These are phyloP conservation scores for Passer montanus DNA, from an alignment of 2,113 vertebrate genomes.

Conservation along the genomic window DNA sequence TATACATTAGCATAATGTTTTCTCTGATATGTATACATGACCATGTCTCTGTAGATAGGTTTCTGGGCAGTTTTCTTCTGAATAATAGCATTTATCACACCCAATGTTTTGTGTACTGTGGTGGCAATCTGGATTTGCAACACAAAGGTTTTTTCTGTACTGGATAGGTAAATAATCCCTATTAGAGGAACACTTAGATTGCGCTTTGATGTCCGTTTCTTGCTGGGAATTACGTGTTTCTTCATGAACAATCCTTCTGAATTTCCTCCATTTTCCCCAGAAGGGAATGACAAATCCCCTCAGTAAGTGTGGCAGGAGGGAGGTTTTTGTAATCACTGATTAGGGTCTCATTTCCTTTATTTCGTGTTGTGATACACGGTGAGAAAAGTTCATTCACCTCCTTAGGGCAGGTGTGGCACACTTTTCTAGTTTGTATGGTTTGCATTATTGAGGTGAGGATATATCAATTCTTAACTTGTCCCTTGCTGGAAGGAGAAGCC, in stretches of 20 bases:
- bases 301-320: not conserved
- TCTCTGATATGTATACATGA: not conserved
- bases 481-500: not conserved
- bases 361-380: not conserved
- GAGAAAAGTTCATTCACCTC: not conserved
- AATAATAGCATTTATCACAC: not conserved
- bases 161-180: not conserved
- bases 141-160: not conserved
- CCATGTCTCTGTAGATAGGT: not conserved
- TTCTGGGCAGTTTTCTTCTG: not conserved
- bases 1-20: not conserved
- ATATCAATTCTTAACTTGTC: not conserved
- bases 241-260: not conserved
- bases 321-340: not conserved
- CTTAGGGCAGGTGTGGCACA: not conserved
- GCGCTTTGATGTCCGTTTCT: not conserved
- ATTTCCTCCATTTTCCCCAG: not conserved
- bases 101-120: not conserved
- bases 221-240: not conserved
- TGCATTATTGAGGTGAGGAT: not conserved
- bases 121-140: not conserved
- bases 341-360: not conserved
- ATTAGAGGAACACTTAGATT: not conserved
- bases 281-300: not conserved
- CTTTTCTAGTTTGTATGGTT: not conserved